Conservation (phyloP, 1,140 invertebrate genomes). For the Hycleus phaleratus region DNA sequence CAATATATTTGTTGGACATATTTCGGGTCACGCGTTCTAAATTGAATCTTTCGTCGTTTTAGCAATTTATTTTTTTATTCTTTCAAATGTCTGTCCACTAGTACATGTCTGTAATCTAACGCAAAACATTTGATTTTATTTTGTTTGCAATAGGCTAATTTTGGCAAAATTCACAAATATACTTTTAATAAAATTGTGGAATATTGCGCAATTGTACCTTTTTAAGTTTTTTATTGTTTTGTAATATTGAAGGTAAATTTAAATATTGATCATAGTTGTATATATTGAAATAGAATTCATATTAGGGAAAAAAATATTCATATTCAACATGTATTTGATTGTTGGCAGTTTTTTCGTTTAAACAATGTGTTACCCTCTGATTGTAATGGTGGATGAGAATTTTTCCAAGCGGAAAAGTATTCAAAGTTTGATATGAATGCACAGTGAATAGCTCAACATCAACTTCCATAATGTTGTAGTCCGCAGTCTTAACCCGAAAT, state of each 20-base stretch:
- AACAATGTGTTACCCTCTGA: conserved; percentile 13
- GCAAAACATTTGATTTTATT: conserved; percentile 1
- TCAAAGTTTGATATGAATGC: conserved; percentile 13
- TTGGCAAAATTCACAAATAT: neutral
- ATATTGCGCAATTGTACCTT: conserved; percentile 8
- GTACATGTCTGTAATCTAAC: no score
- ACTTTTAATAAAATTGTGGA: conserved; percentile 8
- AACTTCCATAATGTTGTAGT: conserved; percentile 5
- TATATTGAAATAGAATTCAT: conserved; percentile 12
- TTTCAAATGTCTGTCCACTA: no score
- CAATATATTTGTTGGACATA: conserved; percentile 29
- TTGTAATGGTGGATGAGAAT: conserved; percentile 8
- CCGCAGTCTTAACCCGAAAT: conserved; percentile 14
- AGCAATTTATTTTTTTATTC: conserved; percentile 19
- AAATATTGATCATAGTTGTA: conserved; percentile 10
- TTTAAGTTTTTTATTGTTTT: conserved; percentile 5
- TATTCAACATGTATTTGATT: conserved; percentile 10
- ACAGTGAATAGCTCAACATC: conserved; percentile 5
- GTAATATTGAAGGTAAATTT: conserved; percentile 7
- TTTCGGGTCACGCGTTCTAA: conserved; percentile 26
- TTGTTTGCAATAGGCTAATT: neutral
- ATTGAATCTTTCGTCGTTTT: conserved; percentile 25
- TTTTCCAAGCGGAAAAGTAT: conserved; percentile 14
- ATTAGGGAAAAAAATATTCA: conserved; percentile 10
- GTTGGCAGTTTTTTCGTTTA: conserved; percentile 1